phyloP scores from a whole-genome alignment of 2,113 vertebrate species.

The Nesospiza acunhae region DNA sequence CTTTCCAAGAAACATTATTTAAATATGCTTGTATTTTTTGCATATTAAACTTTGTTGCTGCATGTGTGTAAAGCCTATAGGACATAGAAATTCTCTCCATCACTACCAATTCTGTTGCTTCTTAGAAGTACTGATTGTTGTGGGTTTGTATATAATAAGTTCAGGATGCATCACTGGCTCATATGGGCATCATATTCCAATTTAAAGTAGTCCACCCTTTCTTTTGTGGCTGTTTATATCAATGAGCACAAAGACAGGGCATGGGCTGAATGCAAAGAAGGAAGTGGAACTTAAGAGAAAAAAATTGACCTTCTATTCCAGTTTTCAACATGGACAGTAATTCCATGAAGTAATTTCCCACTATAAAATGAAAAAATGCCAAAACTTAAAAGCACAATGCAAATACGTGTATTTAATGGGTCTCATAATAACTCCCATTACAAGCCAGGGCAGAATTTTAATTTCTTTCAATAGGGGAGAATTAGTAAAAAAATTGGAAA shows the following conservation, averaged over 20 bases:
- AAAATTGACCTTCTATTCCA: background rate
- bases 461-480: background rate
- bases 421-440: background rate
- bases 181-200: background rate
- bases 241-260: background rate
- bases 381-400: background rate
- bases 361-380: background rate
- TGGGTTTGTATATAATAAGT: background rate
- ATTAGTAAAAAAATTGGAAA: background rate
- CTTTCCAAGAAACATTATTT: background rate
- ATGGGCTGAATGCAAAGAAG: background rate
- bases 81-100: background rate
- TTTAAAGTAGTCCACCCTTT: background rate
- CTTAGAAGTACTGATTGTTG: background rate
- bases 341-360: background rate
- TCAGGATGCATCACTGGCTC: background rate
- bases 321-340: background rate
- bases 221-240: background rate
- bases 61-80: background rate
- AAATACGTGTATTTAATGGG: background rate
- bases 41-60: background rate
- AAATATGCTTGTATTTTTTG: background rate
- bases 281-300: background rate
- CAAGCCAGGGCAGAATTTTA: background rate
- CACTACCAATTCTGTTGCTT: background rate